Percentiles rank a stretch among this genome's conserved stretches.
Evolutionary conservation across 2,113 vertebrate species (phyloP).

Genomic region (Anas platyrhynchos): DNA sequence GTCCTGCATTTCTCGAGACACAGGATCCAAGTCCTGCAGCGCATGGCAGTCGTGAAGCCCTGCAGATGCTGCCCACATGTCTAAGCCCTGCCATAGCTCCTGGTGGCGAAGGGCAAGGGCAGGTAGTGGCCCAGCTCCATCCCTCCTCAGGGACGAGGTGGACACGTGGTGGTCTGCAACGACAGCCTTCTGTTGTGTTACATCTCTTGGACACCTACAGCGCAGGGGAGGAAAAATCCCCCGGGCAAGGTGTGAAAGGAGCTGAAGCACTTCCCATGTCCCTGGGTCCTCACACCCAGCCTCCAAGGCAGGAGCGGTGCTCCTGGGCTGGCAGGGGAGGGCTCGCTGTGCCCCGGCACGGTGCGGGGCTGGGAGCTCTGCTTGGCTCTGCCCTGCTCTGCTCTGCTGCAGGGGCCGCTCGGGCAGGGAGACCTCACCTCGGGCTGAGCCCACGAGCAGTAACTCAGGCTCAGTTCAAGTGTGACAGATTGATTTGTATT

Average conservation of each 20-base stretch:
- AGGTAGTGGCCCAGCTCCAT: no score
- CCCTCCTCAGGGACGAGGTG: background rate
- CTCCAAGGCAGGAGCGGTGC: background rate
- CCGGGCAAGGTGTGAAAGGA: no score
- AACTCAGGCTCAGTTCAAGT: background rate
- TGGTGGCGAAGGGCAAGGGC: no score
- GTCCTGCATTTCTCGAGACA: background rate
- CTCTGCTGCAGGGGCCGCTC: background rate
- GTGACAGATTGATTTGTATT: background rate
- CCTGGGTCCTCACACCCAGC: background rate
- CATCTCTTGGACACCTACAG: rapidly evolving
- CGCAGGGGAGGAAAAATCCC: background rate
- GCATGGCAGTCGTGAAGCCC: background rate
- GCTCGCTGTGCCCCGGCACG: rapidly evolving
- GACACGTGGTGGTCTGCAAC: background rate
- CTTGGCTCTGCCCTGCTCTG: no score
- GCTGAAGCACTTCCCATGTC: background rate
- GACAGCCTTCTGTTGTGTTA: rapidly evolving
- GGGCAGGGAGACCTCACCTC: rapidly evolving
- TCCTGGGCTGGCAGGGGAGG: background rate
- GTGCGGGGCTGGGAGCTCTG: background rate
- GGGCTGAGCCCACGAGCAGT: rapidly evolving
- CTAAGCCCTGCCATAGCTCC: no score
- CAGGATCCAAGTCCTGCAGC: no score
- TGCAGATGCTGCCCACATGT: no score